phyloP scores from a whole-genome alignment of 2,888 invertebrate species.

The Apeira syringaria region DNA sequence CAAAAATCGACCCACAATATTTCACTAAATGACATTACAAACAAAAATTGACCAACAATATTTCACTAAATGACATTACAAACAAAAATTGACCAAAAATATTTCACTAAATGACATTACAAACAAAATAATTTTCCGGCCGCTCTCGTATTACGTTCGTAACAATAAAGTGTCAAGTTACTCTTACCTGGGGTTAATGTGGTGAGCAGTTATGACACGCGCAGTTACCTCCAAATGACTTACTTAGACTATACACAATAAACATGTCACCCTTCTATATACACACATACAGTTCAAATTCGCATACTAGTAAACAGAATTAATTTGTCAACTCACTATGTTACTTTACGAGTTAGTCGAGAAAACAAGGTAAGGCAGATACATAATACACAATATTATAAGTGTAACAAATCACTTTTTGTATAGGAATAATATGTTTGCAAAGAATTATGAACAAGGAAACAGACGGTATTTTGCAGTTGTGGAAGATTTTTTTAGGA shows the following conservation, averaged over 20 bases:
- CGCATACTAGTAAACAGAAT: conserved; percentile 27
- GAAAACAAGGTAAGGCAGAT: conserved; percentile 25
- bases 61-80: conserved; percentile 5
- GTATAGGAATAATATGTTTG: conserved; percentile 3
- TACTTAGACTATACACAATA: conserved; percentile 16
- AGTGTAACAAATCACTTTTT: conserved; percentile 24
- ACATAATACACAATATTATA: conserved; percentile 22
- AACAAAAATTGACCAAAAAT: conserved; percentile 2
- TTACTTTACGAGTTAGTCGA: conserved; percentile 23
- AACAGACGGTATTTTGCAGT: conserved; percentile 1
- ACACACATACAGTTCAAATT: conserved; percentile 14
- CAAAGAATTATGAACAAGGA: background rate
- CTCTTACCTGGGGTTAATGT: conserved; percentile 33
- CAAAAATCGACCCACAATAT: no score
- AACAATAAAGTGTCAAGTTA: conserved; percentile 33
- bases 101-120: conserved; percentile 6
- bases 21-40: no score
- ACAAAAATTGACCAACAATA: conserved; percentile 3
- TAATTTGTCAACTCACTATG: conserved; percentile 28
- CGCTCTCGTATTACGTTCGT: conserved; percentile 26
- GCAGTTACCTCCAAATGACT: conserved; percentile 29
- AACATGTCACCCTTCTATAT: conserved; percentile 9
- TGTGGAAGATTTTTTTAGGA: background rate
- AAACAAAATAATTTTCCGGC: conserved; percentile 24
- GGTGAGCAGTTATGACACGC: conserved; percentile 29